Evolutionary conservation across 2,113 vertebrate species (phyloP).

Genomic region (Rhadina sibilatrix): DNA sequence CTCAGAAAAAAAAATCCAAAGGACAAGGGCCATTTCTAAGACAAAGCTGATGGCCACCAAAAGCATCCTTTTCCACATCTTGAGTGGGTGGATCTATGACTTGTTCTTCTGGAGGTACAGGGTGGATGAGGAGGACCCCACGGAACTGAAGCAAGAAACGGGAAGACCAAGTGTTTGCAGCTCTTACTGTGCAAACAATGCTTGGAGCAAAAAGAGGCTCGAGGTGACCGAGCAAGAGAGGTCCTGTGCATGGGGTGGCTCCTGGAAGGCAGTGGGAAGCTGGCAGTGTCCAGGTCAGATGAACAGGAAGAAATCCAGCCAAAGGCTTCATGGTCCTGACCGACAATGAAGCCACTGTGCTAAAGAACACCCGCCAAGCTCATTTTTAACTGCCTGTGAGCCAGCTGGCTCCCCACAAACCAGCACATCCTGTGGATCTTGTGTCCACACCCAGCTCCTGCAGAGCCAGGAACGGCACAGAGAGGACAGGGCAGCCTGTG

Average conservation of each 20-base stretch:
- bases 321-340: not conserved
- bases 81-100: not conserved
- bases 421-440: not conserved
- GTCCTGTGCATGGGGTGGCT: not conserved
- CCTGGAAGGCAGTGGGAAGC: not conserved
- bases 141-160: not conserved
- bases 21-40: not conserved
- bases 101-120: not conserved
- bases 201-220: not conserved
- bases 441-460: not conserved
- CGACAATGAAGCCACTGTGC: not conserved
- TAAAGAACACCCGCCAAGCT: not conserved
- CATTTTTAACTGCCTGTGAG: not conserved
- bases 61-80: not conserved
- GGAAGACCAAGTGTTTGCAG: not conserved
- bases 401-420: slow-evolving; percentile 9
- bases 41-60: not conserved
- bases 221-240: not conserved
- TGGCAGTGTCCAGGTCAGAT: not conserved
- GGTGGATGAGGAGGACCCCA: not conserved
- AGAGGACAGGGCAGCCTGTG: not conserved
- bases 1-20: not conserved
- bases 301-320: not conserved
- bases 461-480: not conserved
- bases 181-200: not conserved